phyloP scores from a whole-genome alignment of 2,888 invertebrate species.

The Caenorhabditis sp. region DNA sequence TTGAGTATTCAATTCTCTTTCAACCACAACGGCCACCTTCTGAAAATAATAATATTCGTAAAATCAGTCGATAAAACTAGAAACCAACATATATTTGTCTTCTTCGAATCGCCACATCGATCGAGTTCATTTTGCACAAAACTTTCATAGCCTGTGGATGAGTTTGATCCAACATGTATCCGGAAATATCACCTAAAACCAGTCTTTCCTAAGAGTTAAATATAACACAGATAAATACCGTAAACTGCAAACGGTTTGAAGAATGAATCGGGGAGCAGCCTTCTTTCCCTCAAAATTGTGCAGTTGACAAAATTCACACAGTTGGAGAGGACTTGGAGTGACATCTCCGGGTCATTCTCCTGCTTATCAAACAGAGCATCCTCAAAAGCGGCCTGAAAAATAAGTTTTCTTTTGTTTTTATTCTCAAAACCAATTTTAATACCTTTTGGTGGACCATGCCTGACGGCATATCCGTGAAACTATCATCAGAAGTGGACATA shows the following conservation, averaged over 20 bases:
- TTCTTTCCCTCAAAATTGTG: conserved; percentile 49
- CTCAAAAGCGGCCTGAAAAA: conserved; percentile 29
- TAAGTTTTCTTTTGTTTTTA: too few relatives aligned
- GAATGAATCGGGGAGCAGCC: conserved; percentile 27
- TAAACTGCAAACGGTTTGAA: conserved; percentile 41
- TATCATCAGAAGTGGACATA: not conserved
- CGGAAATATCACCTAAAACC: conserved; percentile 31
- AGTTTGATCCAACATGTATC: conserved; percentile 29
- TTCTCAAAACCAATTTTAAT: too few relatives aligned
- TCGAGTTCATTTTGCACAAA: not conserved
- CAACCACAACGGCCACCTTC: conserved; percentile 53
- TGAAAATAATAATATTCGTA: conserved; percentile 9
- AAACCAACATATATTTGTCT: conserved; percentile 18
- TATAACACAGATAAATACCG: conserved; percentile 1
- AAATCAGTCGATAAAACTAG: not conserved
- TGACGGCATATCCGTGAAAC: not conserved
- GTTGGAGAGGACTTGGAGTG: conserved; percentile 29
- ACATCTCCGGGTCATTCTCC: not conserved
- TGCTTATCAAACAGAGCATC: not conserved
- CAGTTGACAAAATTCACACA: conserved; percentile 34
- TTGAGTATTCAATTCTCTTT: conserved; percentile 2
- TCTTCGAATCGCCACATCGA: conserved; percentile 1
- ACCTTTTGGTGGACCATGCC: not conserved
- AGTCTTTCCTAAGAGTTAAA: too few relatives aligned
- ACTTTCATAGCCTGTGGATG: conserved; percentile 8